These are phyloP conservation scores for Paraplagusia blochii DNA, from an alignment of 2,113 vertebrate genomes.

Conservation along the genomic window DNA sequence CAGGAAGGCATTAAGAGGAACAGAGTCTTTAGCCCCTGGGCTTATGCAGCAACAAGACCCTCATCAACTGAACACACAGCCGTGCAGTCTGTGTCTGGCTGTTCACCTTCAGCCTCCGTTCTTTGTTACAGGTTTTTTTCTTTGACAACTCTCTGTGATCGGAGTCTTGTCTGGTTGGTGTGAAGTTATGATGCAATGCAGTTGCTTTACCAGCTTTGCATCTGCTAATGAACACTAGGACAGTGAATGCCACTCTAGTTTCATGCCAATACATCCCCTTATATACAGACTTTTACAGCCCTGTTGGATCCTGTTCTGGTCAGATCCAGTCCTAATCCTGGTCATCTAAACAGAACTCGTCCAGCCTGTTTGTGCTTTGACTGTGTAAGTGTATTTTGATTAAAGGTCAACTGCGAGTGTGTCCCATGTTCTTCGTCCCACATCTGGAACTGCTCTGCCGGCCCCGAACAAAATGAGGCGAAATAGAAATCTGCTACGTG, in stretches of 20 bases:
- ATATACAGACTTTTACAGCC: too few species aligned
- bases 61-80: slow-evolving; percentile 25
- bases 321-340: not conserved
- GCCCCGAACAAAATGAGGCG: slow-evolving; percentile 41
- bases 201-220: too few species aligned
- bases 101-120: slow-evolving; percentile 1
- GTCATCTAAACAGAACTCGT: not conserved
- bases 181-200: too few species aligned
- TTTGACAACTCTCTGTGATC: not conserved
- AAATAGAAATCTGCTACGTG: slow-evolving; percentile 46
- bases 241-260: too few species aligned
- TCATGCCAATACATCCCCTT: too few species aligned
- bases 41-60: slow-evolving; percentile 20
- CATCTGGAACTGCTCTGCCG: slow-evolving; percentile 64
- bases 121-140: not conserved
- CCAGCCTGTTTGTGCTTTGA: slow-evolving; percentile 1
- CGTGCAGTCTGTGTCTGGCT: not conserved
- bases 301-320: not conserved
- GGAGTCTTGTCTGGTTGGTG: too few species aligned
- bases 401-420: slow-evolving; percentile 42
- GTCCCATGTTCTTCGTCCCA: slow-evolving; percentile 29
- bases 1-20: slow-evolving; percentile 56
- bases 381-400: slow-evolving; percentile 35
- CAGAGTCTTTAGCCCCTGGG: slow-evolving; percentile 30
- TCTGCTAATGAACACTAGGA: too few species aligned